A percentile compares a stretch with the other conserved stretches of the same genome.
These are phyloP conservation scores for Clupea harengus DNA, from an alignment of 2,113 vertebrate genomes.

Conservation along the genomic window DNA sequence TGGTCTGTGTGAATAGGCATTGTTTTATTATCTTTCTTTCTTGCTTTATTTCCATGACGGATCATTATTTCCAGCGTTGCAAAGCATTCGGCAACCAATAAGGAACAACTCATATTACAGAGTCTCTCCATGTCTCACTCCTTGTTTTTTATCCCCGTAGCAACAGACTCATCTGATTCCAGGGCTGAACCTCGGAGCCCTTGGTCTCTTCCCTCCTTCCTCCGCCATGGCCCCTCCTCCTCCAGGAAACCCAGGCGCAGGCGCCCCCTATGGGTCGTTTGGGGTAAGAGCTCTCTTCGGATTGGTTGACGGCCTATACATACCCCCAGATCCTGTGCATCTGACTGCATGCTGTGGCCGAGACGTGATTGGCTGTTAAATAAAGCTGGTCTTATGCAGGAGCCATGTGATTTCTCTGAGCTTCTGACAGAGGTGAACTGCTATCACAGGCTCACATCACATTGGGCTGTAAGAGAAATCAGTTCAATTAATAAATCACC, in stretches of 20 bases:
- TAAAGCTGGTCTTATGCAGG: not conserved
- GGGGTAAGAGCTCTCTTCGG: conserved; percentile 70
- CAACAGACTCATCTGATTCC: conserved; percentile 92
- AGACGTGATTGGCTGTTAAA: not conserved
- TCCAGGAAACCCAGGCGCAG: conserved; percentile 76
- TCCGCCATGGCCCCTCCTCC: conserved; percentile 84
- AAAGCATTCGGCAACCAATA: not conserved
- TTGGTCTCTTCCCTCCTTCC: conserved; percentile 91
- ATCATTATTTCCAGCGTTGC: too few relatives aligned
- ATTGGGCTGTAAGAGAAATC: not conserved
- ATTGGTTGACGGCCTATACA: not conserved
- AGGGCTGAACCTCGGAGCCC: conserved; percentile 86
- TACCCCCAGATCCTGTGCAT: not conserved
- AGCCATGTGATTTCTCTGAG: not conserved
- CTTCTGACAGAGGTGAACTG: not conserved
- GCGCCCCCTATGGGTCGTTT: conserved; percentile 84
- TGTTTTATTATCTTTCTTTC: too few relatives aligned
- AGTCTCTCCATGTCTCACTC: not conserved
- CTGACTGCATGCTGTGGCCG: not conserved
- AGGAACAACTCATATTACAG: not conserved
- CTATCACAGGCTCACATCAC: not conserved
- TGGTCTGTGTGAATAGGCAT: too few relatives aligned
- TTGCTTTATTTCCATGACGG: too few relatives aligned
- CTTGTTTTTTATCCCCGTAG: conserved; percentile 59
- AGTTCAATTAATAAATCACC: not conserved